Base-by-base conservation (phyloP, 2,113 vertebrate genomes). In the Gnathochromis pfefferi region DNA sequence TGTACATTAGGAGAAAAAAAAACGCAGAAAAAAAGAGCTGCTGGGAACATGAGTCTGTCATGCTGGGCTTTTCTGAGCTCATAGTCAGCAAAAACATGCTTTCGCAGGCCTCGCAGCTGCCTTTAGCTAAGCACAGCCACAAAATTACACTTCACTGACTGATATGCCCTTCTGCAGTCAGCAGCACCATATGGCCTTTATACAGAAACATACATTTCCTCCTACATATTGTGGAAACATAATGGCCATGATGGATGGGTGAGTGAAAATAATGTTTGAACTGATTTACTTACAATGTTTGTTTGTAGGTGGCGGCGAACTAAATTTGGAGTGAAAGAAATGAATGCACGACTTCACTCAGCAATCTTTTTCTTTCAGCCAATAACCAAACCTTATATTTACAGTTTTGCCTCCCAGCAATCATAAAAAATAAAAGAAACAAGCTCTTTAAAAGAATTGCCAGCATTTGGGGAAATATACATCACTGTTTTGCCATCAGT, bases 21-120 rank as follows among this genome's bases (percentile, higher is more conserved):
- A 16, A 16, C 0, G 0, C n/a, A 35, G 58, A 70, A 42, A 42
- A 70, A 70, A 45, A 7, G 10, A 65, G 60, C 10, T 38, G 17
- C 63, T 68, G 19, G 1, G 19, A 68, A 38, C 4, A 31, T 0
- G 16, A 75, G 14, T 49, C 4, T 4, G 23, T 28, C 21, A 26
- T 47, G 21, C 6, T 47, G 68, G 40, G 14, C 23, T 1, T 28
- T 49, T 75, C 9, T 42, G 68, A 47, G 40, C 0, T 45, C 8
- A 47, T 1, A 75, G 42, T 75, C 14, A 47, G 70, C 70, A 47
- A 75, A 49, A 75, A 49, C 70, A 28, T 28, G 4, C 13, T 42
- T 70, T 70, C 1, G 1, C 19, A 40, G 19, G 63, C 65, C 38
- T 73, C 38, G 2, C 13, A 47, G 70, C 6, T 47, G 40, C 23